Conservation (phyloP, 2,888 invertebrate genomes). For the Drosophila paranaensis region DNA sequence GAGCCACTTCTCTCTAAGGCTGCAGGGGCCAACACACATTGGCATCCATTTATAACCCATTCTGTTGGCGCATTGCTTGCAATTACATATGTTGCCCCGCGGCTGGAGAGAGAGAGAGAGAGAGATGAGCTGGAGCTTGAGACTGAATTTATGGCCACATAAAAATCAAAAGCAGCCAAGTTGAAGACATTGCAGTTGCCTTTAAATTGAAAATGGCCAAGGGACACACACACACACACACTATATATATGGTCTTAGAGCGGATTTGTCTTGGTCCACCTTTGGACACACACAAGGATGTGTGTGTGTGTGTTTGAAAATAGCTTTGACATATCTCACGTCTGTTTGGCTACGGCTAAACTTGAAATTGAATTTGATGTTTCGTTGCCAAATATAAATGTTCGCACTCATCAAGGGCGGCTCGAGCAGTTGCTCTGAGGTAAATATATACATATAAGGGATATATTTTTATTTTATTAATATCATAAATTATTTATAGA, state of each 20-base stretch:
- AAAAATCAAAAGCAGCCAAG: constrained; percentile 64
- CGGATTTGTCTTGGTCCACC: constrained; percentile 39
- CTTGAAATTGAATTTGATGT: constrained; percentile 68
- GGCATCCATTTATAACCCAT: constrained; percentile 61
- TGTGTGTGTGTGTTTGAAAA: constrained; percentile 32
- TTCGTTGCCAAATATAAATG: constrained; percentile 26
- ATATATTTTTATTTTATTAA: neutral
- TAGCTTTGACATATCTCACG: constrained; percentile 61
- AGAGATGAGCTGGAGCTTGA: constrained; percentile 25
- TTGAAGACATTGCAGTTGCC: constrained; percentile 35
- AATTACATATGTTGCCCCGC: constrained; percentile 48
- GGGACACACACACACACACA: constrained; percentile 24
- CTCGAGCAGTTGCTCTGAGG: constrained; percentile 3
- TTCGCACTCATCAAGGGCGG: constrained; percentile 29
- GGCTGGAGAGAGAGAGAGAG: constrained; percentile 43
- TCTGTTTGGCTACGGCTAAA: constrained; percentile 68
- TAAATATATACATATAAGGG: neutral
- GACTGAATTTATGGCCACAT: constrained; percentile 68
- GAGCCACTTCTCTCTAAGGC: neutral
- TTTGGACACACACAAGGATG: constrained; percentile 44
- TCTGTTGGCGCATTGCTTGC: constrained; percentile 49
- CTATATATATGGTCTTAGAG: neutral
- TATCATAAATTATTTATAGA: neutral
- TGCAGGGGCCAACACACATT: constrained; percentile 35
- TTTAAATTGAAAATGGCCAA: constrained; percentile 48